Base-by-base conservation (phyloP, 2,888 invertebrate species). In the Chironomus riparius region DNA sequence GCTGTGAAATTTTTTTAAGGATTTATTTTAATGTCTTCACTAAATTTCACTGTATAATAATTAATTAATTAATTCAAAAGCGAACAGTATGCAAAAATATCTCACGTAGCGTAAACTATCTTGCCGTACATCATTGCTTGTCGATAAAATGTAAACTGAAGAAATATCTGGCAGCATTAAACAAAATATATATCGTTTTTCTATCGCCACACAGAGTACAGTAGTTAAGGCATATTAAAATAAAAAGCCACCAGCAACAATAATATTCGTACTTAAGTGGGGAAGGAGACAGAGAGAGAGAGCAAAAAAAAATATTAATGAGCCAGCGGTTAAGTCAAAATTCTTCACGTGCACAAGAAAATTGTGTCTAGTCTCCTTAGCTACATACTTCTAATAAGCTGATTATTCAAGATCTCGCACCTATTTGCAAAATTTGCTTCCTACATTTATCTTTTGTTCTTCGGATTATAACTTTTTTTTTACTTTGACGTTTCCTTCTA, bases 131-230 rank as follows among this genome's bases (percentile, higher is more conserved):
- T 65, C 65, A 13, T 65, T 65, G 65, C 21, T 21, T 65, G 65
- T 24, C 21, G 65, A 65, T 65, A 65, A 65, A 65, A 21, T 24
- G 13, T 24, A 65, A 38, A 74, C 74, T 74, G 48, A 74, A 74
- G 68, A 74, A 74, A 74, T 74, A 65, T 74, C 74, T 18, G n/a
- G 47, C 18, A 22, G 47, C 68, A 68, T 48, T 47, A 4, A 62
- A n/a, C 61, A 24, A 62, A 47, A 74, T 74, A 74, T 74, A 74
- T 68, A 65, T 65, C 50, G 47, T 28, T 74, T 38, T 74, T 74
- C 68, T 74, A 68, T 74, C 68, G 28, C 24, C 28, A 15, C 50
- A 28, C 21, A 21, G 38, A 62, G 48, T 65, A 65, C 24, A 65
- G 56, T 56, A 18, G 56, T n/a, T n/a, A 7, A 2, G 10, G 38